phyloP scores from a whole-genome alignment of 2,113 vertebrate species.

The Lathamus discolor region DNA sequence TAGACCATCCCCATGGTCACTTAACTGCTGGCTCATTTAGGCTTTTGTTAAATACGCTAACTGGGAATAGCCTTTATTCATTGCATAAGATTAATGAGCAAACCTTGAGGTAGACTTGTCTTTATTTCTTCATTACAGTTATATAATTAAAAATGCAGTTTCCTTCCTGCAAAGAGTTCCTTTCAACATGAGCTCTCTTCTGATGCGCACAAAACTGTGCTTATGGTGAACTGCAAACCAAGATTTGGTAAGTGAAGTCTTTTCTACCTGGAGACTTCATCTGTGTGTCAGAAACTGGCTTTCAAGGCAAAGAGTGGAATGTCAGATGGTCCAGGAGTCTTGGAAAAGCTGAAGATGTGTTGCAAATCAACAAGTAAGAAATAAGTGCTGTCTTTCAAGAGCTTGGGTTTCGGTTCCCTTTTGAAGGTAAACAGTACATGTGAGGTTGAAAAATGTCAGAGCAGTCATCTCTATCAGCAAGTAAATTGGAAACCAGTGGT shows the following conservation, averaged over 20 bases:
- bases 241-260: not conserved
- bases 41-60: conserved; percentile 33
- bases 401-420: conserved; percentile 56
- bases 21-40: conserved; percentile 30
- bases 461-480: conserved; percentile 14
- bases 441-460: conserved; percentile 51
- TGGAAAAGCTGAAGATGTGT: not conserved
- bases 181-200: not conserved
- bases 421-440: conserved; percentile 24
- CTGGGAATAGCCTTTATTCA: not conserved
- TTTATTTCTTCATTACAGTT: conserved; percentile 39
- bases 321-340: not conserved
- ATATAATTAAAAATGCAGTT: not conserved
- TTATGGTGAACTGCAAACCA: not conserved
- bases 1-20: not conserved
- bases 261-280: not conserved
- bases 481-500: conserved; percentile 14
- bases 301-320: not conserved
- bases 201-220: not conserved
- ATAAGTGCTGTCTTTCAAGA: conserved; percentile 38
- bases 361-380: conserved; percentile 29
- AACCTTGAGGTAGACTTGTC: conserved; percentile 2
- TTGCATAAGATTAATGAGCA: not conserved
- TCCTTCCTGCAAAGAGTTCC: not conserved
- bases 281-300: not conserved